Conservation (phyloP, 1,140 invertebrate species). For the Riptortus pedestris region DNA sequence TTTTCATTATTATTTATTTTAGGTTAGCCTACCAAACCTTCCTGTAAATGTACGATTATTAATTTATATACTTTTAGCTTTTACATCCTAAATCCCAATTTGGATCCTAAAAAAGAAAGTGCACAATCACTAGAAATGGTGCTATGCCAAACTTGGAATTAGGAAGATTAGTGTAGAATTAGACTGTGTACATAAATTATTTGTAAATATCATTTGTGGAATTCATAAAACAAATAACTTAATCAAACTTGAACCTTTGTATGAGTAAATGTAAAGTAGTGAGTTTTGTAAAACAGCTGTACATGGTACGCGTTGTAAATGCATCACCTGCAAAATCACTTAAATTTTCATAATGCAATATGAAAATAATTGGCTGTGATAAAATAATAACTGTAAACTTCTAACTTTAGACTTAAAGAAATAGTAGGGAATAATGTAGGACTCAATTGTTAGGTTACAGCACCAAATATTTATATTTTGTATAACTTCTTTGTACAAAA, state of each 20-base stretch:
- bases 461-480: conserved; percentile 7
- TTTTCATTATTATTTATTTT: conserved; percentile 9
- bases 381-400: background rate
- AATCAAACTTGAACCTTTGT: conserved; percentile 3
- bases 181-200: conserved; percentile 19
- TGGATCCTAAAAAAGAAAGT: background rate
- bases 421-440: background rate
- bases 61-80: conserved; percentile 6
- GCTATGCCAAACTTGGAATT: conserved; percentile 17
- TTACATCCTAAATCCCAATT: background rate
- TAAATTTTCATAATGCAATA: conserved; percentile 6
- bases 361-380: conserved; percentile 17
- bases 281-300: background rate
- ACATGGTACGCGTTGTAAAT: background rate
- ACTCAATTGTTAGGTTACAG: background rate
- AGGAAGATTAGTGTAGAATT: conserved; percentile 3
- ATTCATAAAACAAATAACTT: background rate
- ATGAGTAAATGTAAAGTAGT: background rate
- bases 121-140: conserved; percentile 26
- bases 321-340: conserved; percentile 8
- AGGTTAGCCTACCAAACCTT: background rate
- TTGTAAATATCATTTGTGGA: background rate
- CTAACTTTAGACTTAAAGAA: conserved; percentile 4
- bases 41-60: background rate
- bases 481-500: too few species aligned